Conservation (phyloP, 1,140 invertebrate genomes). For the Drosophila bipectinata region DNA sequence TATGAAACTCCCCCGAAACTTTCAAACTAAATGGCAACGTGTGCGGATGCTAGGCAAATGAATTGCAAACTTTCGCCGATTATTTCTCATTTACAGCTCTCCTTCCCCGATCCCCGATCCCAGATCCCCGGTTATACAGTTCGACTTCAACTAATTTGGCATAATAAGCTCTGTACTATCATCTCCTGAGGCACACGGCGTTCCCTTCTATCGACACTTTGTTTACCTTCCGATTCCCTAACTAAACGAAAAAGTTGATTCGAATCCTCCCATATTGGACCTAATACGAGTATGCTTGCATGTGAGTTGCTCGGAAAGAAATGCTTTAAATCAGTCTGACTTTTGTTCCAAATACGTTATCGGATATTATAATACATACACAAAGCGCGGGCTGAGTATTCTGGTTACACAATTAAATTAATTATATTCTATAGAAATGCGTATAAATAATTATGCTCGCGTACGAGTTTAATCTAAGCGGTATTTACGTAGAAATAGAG, state of each 20-base stretch:
- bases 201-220: constrained; percentile 11
- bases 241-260: constrained; percentile 14
- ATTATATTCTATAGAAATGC: constrained; percentile 51
- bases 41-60: constrained; percentile 43
- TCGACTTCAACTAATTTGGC: constrained; percentile 56
- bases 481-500: constrained; percentile 37
- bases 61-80: constrained; percentile 50
- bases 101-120: not conserved
- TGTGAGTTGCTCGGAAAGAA: constrained; percentile 36
- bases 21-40: constrained; percentile 60
- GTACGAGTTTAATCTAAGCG: constrained; percentile 12
- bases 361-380: constrained; percentile 45
- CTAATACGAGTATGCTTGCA: constrained; percentile 30
- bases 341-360: constrained; percentile 60
- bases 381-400: constrained; percentile 25
- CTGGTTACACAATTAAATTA: constrained; percentile 35
- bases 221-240: constrained; percentile 34
- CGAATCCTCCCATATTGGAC: constrained; percentile 13
- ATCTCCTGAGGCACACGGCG: constrained; percentile 57
- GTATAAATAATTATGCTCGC: constrained; percentile 39
- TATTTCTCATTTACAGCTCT: constrained; percentile 43
- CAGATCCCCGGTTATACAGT: not conserved
- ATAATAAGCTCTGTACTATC: constrained; percentile 62
- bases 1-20: constrained; percentile 4
- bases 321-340: constrained; percentile 80